Base-by-base conservation (phyloP, 2,888 invertebrate species). In the Drosophila ustulata region DNA sequence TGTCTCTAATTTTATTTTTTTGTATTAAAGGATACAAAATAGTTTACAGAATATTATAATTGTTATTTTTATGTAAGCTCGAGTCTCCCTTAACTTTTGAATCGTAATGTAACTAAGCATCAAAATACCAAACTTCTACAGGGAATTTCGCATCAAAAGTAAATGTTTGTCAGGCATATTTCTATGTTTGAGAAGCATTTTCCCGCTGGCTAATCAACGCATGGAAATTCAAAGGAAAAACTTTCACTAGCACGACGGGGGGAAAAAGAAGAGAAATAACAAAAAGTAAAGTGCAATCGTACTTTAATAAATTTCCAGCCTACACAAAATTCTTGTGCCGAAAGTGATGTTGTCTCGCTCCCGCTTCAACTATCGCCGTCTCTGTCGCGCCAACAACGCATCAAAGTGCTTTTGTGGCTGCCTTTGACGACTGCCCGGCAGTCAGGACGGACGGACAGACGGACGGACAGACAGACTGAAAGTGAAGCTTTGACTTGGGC, bases 401-500 rank as follows among this genome's bases (percentile, higher is more conserved):
- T 9, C 28, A 5, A 46, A 1, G 18, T 18, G 18, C 18, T 18
- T 18, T 18, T 25, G 51, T 56, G 32, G 26, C 18, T 53, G 71
- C 55, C 39, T 28, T 23, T 43, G 13, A 8, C 25, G 43, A 0
- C 7, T n/a, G 50, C 7, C 26, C 28, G 55, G 47, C 52, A 56
- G 6, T 34, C 30, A 41, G 39, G 18, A 18, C 18, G 2, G 18
- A 18, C 18, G 1, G 71, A 37, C 37, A n/a, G 34, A 37, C 34
- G 3, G 34, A 37, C 7, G 11, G 4, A 37, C 37, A n/a, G 37
- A 52, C 43, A 30, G 46, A 57, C 84, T 78, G 84, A 80, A 80
- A 80, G 79, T 78, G 84, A 80, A 84, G 75, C 37, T 18, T 18
- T 18, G 18, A 18, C 18, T 32, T 7, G 0, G 8, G 32, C 32